These are phyloP conservation scores for Apogon talboti DNA, from an alignment of 2,797 vertebrate species.

Conservation along the genomic window DNA sequence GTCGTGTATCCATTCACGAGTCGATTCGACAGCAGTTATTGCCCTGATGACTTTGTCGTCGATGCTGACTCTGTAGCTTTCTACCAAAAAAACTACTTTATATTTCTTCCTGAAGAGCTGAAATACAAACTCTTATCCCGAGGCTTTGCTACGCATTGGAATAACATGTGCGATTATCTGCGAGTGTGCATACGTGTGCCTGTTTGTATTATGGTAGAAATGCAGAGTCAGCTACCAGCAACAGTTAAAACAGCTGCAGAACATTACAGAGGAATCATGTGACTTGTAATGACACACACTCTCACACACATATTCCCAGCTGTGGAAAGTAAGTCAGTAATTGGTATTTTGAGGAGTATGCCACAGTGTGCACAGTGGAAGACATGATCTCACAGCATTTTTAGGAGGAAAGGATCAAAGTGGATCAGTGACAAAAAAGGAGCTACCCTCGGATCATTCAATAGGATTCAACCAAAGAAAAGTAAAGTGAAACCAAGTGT, in stretches of 20 bases:
- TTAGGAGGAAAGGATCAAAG: constrained; percentile 13
- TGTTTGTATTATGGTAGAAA: constrained; percentile 55
- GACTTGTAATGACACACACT: constrained; percentile 61
- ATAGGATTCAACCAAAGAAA: background rate
- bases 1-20: constrained; percentile 27
- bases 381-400: constrained; percentile 36
- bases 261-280: constrained; percentile 74
- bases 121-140: constrained; percentile 64
- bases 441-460: background rate
- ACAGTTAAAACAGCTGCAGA: constrained; percentile 76
- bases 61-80: constrained; percentile 65
- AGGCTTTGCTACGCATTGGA: constrained; percentile 45
- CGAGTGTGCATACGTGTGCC: constrained; percentile 9
- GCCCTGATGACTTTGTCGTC: constrained; percentile 40
- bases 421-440: constrained; percentile 14
- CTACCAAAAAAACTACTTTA: constrained; percentile 31
- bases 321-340: constrained; percentile 65
- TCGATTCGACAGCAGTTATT: constrained; percentile 1
- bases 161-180: constrained; percentile 17
- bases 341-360: constrained; percentile 48
- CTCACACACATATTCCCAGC: constrained; percentile 47
- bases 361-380: constrained; percentile 52
- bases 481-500: too few species aligned
- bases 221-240: constrained; percentile 72
- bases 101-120: constrained; percentile 49